Evolutionary conservation across 2,113 vertebrate species (phyloP).

Genomic region (Apaloderma vittatum): DNA sequence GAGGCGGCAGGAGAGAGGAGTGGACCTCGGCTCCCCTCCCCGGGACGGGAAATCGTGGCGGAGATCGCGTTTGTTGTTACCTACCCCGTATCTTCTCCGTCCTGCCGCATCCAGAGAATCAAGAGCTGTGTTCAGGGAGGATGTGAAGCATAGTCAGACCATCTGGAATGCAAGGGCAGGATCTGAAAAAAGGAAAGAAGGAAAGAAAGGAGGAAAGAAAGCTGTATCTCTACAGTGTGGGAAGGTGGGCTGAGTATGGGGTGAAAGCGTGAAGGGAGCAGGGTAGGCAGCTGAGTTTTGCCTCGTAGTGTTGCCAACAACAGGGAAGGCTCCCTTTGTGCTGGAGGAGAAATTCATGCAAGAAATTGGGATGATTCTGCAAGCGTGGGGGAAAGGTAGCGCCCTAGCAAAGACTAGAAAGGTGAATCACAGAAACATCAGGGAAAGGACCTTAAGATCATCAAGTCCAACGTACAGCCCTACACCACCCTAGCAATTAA

Average conservation of each 20-base stretch:
- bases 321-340: neutral
- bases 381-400: neutral
- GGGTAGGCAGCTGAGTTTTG: neutral
- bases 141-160: neutral
- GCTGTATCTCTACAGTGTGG: neutral
- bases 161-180: neutral
- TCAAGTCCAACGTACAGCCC: too few relatives aligned
- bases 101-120: fast-evolving
- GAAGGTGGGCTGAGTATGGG: neutral
- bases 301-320: neutral
- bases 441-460: too few relatives aligned
- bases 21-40: neutral
- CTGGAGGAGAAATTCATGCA: neutral
- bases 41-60: neutral
- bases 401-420: neutral
- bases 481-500: too few relatives aligned
- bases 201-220: neutral
- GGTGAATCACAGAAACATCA: neutral
- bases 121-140: neutral
- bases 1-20: neutral
- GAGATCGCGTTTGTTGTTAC: fast-evolving
- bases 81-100: neutral
- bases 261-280: neutral
- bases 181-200: too few relatives aligned
- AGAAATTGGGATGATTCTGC: neutral